Evolutionary conservation across 2,113 vertebrate species (phyloP).

Genomic region (Phocoena phocoena): DNA sequence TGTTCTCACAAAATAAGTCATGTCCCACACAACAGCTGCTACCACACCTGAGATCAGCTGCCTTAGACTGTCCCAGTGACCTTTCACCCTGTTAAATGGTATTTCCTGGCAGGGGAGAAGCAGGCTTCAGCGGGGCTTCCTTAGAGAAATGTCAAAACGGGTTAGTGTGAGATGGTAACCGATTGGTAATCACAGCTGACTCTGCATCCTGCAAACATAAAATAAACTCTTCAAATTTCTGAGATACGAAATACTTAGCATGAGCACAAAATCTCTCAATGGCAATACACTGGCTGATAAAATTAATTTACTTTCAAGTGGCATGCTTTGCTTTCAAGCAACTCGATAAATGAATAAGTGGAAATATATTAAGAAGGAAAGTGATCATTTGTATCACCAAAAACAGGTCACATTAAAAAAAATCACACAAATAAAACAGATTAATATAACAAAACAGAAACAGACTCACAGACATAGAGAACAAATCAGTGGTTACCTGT

Average conservation of each 20-base stretch:
- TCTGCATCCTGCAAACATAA: background rate
- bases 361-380: conserved; percentile 47
- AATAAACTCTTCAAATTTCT: background rate
- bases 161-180: background rate
- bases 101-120: conserved; percentile 24
- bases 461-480: background rate
- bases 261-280: background rate
- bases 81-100: background rate
- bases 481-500: background rate
- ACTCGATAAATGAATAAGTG: background rate
- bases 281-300: background rate
- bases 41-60: conserved; percentile 62
- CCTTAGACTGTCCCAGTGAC: conserved; percentile 23
- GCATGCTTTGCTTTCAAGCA: conserved; percentile 14
- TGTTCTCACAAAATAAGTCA: conserved; percentile 57
- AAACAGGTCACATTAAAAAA: background rate
- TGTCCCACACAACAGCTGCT: conserved; percentile 47
- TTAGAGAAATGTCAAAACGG: conserved; percentile 20
- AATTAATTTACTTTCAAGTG: conserved; percentile 2
- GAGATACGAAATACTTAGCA: background rate
- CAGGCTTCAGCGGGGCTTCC: background rate
- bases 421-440: background rate
- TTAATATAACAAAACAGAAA: background rate
- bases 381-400: background rate
- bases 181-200: background rate